Conservation (phyloP, 2,113 vertebrate genomes). For the Chloroceryle aenea region DNA sequence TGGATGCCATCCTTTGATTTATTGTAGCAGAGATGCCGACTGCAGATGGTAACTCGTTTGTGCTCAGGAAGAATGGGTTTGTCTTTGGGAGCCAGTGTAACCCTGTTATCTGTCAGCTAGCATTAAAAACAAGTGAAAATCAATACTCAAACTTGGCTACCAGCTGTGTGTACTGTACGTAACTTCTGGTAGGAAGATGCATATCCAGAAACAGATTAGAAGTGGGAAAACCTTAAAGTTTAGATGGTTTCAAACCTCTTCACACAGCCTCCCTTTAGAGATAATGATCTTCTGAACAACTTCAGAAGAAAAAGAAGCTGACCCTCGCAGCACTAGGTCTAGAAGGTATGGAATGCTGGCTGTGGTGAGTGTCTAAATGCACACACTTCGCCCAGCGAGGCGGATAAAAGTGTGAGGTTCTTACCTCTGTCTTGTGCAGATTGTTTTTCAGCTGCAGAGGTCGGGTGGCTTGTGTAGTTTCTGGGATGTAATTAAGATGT, state of each 20-base stretch:
- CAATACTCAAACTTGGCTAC: background rate
- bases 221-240: background rate
- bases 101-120: background rate
- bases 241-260: background rate
- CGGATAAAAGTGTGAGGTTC: background rate
- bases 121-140: background rate
- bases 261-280: background rate
- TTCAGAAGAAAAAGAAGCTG: background rate
- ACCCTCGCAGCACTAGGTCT: rapidly evolving
- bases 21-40: background rate
- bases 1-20: slow-evolving; percentile 1
- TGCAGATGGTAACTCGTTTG: background rate
- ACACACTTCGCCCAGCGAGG: background rate
- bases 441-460: background rate
- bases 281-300: background rate
- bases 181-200: background rate
- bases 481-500: background rate
- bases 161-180: background rate
- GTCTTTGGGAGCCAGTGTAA: background rate
- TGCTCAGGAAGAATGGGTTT: background rate
- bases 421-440: slow-evolving; percentile 38
- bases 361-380: background rate
- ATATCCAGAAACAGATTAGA: background rate
- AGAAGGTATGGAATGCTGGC: background rate
- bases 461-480: background rate